Evolutionary conservation across 2,888 invertebrate species (phyloP).

Genomic region (Yponomeuta malinellus): DNA sequence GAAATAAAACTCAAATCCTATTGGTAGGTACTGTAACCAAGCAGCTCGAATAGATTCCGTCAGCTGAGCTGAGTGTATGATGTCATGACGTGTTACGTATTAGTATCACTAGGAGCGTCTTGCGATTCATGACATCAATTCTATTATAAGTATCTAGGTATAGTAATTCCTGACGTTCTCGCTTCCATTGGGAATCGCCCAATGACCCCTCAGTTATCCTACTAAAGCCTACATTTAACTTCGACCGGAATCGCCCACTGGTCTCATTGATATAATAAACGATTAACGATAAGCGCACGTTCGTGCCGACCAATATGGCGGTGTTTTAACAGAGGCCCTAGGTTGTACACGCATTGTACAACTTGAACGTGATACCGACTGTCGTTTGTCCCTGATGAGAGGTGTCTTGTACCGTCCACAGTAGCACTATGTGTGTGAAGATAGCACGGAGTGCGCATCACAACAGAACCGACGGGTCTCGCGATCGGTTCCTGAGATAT

Average conservation of each 20-base stretch:
- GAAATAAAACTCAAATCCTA: too few species aligned
- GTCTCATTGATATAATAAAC: too few species aligned
- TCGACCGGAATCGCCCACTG: too few species aligned
- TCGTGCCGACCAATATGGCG: constrained; percentile 32
- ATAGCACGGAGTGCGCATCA: too few species aligned
- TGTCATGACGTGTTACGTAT: constrained; percentile 70
- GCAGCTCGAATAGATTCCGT: constrained; percentile 47
- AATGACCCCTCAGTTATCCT: not conserved
- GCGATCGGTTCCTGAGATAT: constrained; percentile 11
- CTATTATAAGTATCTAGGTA: constrained; percentile 10
- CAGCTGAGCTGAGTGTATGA: constrained; percentile 66
- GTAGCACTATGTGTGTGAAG: too few species aligned
- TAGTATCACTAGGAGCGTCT: constrained; percentile 44
- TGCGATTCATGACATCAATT: constrained; percentile 63
- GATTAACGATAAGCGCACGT: not conserved
- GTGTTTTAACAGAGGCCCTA: constrained; percentile 27
- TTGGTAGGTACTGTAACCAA: too few species aligned
- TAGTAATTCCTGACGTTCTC: not conserved
- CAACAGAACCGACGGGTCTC: not conserved
- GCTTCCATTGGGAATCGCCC: not conserved
- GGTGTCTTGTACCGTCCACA: too few species aligned
- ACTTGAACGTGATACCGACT: too few species aligned
- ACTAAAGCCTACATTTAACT: too few species aligned
- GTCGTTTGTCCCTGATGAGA: too few species aligned
- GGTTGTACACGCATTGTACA: too few species aligned